Evolutionary conservation across 2,113 vertebrate species (phyloP), one percentile per base, ranked within the genome.

Genomic region (Anguilla rostrata): DNA sequence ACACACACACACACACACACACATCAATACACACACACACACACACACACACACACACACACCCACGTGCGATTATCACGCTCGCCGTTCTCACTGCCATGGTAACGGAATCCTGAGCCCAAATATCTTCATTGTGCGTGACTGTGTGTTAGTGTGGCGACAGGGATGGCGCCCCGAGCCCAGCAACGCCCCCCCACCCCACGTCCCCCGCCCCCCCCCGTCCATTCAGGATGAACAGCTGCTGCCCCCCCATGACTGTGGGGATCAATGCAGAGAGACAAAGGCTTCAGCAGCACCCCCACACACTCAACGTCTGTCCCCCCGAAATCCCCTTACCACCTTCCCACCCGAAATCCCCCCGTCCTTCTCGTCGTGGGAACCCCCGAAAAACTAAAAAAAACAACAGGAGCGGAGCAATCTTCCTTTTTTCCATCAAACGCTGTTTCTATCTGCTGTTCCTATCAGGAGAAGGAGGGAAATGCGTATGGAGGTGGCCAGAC

Each of bases 81-180:
- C 86, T 84, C 82, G 87, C 91, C 89, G 91, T 91, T 89, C 90
- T 88, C 92, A 95, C 90, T 94, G 90, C 92, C 94, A 93, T 93
- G 92, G 92, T 92, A 95, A 96, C 92, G 20, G 88, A 86, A 91
- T 93, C 91, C 53, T 82, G 91, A 86, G 87, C 89, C 92, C 90
- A 90, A 88, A 93, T 86, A 88, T 91, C n/a, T 89, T 88, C 81
- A 89, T 89, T 89, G 89, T 93, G 39, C 82, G 91, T 66, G 89
- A 85, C 85, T 63, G 83, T 79, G 3, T 85, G 87, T 91, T 39
- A 26, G 86, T 4, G 39, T 5, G 86, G 40, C 39, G 39, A 26
- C 56, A 5, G 81, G 41, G 85, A 86, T 78, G 82, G 82, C 40
- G 78, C 78, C 3, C 29, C 78, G 14, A 20, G 6, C 11, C 9